Evolutionary conservation across 2,113 vertebrate species (phyloP).

Genomic region (Oncorhynchus mykiss): DNA sequence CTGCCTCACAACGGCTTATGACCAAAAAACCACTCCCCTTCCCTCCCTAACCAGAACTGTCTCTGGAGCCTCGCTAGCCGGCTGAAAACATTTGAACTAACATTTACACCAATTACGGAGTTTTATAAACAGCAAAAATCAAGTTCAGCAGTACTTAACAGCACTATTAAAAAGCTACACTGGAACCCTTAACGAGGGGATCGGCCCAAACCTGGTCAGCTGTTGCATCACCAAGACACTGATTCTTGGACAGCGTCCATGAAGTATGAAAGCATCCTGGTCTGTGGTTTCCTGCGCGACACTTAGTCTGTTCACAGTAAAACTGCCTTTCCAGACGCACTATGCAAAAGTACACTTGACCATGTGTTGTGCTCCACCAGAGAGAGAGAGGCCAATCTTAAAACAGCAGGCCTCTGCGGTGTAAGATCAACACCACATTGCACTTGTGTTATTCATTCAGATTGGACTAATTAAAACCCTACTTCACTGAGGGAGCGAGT

Average conservation of each 20-base stretch:
- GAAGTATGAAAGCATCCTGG: slow-evolving; percentile 20
- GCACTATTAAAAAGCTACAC: slow-evolving; percentile 21
- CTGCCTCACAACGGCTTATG: slow-evolving; percentile 60
- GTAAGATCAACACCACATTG: slow-evolving; percentile 35
- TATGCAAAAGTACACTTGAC: slow-evolving; percentile 36
- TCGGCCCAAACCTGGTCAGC: slow-evolving; percentile 25
- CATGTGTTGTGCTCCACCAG: slow-evolving; percentile 33
- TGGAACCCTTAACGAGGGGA: slow-evolving; percentile 30
- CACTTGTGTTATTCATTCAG: slow-evolving; percentile 47
- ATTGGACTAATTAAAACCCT: slow-evolving; percentile 62
- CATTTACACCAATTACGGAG: slow-evolving; percentile 82
- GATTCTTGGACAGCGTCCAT: slow-evolving; percentile 18
- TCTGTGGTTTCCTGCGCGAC: slow-evolving; percentile 34
- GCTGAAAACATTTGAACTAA: slow-evolving; percentile 82
- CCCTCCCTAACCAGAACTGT: slow-evolving; percentile 39
- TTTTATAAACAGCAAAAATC: slow-evolving; percentile 79
- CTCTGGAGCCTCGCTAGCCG: slow-evolving; percentile 69
- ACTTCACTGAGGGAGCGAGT: slow-evolving; percentile 21
- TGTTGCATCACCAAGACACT: slow-evolving; percentile 21
- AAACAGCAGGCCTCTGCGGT: slow-evolving; percentile 19
- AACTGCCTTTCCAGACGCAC: slow-evolving; percentile 30
- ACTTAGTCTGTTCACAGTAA: slow-evolving; percentile 55
- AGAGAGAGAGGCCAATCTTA: slow-evolving; percentile 33
- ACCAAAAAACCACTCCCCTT: slow-evolving; percentile 69
- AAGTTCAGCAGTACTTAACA: slow-evolving; percentile 33